These are phyloP conservation scores for Pachyuromys duprasi DNA, from an alignment of 2,797 vertebrate species.

Conservation along the genomic window DNA sequence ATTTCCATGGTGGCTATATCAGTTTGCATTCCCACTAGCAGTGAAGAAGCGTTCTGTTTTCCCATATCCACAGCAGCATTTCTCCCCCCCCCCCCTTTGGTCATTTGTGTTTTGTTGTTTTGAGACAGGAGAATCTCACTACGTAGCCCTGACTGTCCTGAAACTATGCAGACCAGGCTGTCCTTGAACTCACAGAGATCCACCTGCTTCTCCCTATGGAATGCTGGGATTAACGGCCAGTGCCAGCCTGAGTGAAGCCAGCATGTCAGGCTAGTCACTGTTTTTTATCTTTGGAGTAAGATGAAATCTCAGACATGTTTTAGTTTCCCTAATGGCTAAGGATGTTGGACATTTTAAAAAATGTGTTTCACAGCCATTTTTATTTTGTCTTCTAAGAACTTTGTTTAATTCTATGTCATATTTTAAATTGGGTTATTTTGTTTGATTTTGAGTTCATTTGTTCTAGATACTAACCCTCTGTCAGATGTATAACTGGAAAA, in stretches of 20 bases:
- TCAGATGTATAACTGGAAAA: not conserved
- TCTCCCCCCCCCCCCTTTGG: too few species aligned
- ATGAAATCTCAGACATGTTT: not conserved
- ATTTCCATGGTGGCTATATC: not conserved
- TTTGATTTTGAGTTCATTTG: not conserved
- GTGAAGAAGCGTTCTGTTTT: not conserved
- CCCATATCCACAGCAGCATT: not conserved
- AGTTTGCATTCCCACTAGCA: not conserved
- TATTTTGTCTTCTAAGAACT: not conserved
- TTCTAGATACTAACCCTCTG: not conserved
- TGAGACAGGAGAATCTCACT: not conserved
- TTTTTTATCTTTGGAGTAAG: not conserved
- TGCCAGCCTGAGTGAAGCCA: not conserved
- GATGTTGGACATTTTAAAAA: not conserved
- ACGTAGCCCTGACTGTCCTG: too few species aligned
- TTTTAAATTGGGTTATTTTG: not conserved
- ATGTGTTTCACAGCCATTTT: not conserved
- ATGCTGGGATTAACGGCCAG: not conserved
- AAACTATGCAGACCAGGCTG: not conserved
- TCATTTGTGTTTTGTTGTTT: not conserved
- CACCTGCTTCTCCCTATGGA: not conserved
- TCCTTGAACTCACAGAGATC: not conserved
- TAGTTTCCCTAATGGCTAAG: not conserved
- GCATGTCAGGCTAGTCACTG: not conserved
- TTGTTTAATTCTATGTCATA: not conserved